Evolutionary conservation across 2,113 vertebrate genomes (phyloP).

Genomic region (Centropus bengalensis): DNA sequence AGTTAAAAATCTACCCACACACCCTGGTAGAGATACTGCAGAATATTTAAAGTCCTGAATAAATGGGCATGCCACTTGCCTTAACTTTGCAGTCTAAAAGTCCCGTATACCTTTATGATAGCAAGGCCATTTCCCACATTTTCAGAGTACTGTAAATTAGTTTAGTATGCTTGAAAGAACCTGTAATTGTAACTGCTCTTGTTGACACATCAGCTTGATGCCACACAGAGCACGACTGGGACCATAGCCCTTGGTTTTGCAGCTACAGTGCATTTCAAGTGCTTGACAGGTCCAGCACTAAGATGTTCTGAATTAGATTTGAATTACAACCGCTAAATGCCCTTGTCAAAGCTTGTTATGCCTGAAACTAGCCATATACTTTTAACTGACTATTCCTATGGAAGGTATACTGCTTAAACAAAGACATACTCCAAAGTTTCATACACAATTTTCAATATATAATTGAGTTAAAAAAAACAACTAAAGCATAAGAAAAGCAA

Average conservation of each 20-base stretch:
- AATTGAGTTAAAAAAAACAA: slow-evolving; percentile 86
- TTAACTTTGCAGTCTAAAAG: slow-evolving; percentile 64
- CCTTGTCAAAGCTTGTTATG: slow-evolving; percentile 97
- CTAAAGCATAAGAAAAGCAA: slow-evolving; percentile 76
- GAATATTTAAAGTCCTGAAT: slow-evolving; percentile 15
- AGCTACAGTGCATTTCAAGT: slow-evolving; percentile 89
- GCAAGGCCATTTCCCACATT: slow-evolving; percentile 77
- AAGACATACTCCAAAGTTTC: slow-evolving; percentile 90
- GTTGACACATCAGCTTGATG: slow-evolving; percentile 93
- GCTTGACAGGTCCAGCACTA: slow-evolving; percentile 98
- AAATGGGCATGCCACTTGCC: slow-evolving; percentile 59
- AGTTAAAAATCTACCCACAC: slow-evolving; percentile 31
- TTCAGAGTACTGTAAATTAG: slow-evolving; percentile 85
- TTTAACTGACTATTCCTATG: slow-evolving; percentile 84
- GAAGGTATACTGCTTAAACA: slow-evolving; percentile 88
- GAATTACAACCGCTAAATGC: slow-evolving; percentile 99
- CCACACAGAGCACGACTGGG: slow-evolving; percentile 89
- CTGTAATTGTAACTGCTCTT: slow-evolving; percentile 87
- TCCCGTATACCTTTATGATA: slow-evolving; percentile 54
- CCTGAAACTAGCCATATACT: slow-evolving; percentile 94
- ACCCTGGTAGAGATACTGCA: not conserved
- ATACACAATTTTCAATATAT: slow-evolving; percentile 90
- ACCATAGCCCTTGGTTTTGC: slow-evolving; percentile 79
- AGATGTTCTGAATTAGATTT: slow-evolving; percentile 99
- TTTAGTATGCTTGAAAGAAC: slow-evolving; percentile 87